Evolutionary conservation across 2,113 vertebrate genomes (phyloP).

Genomic region (Caretta caretta): DNA sequence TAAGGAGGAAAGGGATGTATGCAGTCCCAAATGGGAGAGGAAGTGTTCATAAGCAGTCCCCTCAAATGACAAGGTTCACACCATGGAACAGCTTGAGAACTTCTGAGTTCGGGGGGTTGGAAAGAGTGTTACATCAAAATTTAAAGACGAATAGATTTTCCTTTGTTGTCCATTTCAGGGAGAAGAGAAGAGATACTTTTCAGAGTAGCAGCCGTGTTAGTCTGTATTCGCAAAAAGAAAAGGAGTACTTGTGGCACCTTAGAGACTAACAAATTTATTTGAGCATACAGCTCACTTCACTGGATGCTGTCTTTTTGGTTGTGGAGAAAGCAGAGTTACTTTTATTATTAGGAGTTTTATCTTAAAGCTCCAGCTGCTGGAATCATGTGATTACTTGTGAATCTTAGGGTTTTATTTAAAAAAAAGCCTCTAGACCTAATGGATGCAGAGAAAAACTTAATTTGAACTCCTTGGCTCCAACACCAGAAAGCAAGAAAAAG

Average conservation of each 20-base stretch:
- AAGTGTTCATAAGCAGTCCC: background rate
- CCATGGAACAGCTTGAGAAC: fast-evolving
- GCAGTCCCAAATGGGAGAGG: background rate
- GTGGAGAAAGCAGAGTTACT: background rate
- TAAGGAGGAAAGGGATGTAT: background rate
- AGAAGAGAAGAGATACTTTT: background rate
- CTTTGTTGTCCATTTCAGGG: background rate
- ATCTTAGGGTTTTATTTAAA: background rate
- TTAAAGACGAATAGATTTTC: background rate
- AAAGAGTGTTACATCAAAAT: background rate
- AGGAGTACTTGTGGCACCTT: too few relatives aligned
- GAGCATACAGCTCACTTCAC: too few relatives aligned
- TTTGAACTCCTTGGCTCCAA: background rate
- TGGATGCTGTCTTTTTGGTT: background rate
- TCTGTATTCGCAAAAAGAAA: too few relatives aligned
- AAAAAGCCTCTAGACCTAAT: background rate
- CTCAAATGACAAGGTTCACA: fast-evolving
- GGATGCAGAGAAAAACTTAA: background rate
- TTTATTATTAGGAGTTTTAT: background rate
- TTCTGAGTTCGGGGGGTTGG: background rate
- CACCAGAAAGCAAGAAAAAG: background rate
- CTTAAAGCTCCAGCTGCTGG: background rate
- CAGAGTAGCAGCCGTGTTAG: too few relatives aligned
- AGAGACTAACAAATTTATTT: too few relatives aligned
- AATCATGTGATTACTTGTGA: background rate